phyloP scores from a whole-genome alignment of 2,888 invertebrate genomes.

The Andrena marginata region DNA sequence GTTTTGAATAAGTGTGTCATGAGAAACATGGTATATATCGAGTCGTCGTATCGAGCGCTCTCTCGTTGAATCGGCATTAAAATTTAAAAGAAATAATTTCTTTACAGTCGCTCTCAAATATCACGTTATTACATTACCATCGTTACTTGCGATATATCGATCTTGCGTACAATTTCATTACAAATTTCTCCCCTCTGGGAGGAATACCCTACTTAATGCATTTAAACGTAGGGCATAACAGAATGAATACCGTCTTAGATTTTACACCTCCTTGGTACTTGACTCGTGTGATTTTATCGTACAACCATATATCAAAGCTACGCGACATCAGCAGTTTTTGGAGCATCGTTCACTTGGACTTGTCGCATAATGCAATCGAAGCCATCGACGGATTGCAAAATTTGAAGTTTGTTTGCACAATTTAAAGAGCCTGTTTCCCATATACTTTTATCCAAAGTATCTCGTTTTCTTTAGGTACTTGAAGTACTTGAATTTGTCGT shows the following conservation, averaged over 20 bases:
- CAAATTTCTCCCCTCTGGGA: conserved; percentile 86
- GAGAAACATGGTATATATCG: conserved; percentile 77
- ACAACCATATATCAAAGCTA: conserved; percentile 87
- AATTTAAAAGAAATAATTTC: background rate
- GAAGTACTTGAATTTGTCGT: conserved; percentile 87
- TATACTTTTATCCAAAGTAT: background rate
- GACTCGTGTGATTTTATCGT: conserved; percentile 87
- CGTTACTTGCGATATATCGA: conserved; percentile 88
- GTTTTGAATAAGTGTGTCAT: conserved; percentile 87
- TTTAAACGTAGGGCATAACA: conserved; percentile 87
- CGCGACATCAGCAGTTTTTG: conserved; percentile 87
- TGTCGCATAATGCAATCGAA: conserved; percentile 88
- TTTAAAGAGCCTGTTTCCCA: background rate
- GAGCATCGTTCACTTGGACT: conserved; percentile 88
- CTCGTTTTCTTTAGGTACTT: conserved; percentile 85
- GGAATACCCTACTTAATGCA: conserved; percentile 87
- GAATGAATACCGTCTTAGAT: conserved; percentile 86
- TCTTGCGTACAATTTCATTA: conserved; percentile 87
- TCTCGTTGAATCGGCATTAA: background rate
- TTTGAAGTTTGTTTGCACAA: conserved; percentile 84
- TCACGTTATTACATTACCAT: conserved; percentile 86
- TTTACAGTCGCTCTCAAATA: conserved; percentile 85
- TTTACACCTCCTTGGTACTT: conserved; percentile 88
- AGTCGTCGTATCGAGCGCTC: background rate
- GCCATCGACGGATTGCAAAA: conserved; percentile 86